These are phyloP conservation scores for Watsonalla binaria DNA, from an alignment of 2,888 invertebrate genomes.

Conservation along the genomic window DNA sequence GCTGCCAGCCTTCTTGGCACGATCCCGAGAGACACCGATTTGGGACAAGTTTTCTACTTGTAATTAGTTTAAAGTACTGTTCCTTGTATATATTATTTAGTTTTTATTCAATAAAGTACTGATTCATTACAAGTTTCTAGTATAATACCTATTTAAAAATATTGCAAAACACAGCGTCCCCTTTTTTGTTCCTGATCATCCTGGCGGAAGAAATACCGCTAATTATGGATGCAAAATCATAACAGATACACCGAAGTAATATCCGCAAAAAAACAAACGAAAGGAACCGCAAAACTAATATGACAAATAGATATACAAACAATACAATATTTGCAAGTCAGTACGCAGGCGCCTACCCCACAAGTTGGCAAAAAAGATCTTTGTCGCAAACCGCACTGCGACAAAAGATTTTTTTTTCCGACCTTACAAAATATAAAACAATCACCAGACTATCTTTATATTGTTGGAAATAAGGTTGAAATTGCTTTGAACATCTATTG, in stretches of 20 bases:
- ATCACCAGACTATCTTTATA: background rate
- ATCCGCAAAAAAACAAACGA: constrained; percentile 30
- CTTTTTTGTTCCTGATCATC: background rate
- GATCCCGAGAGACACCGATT: too few relatives aligned
- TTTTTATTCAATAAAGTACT: too few relatives aligned
- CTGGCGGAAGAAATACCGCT: background rate
- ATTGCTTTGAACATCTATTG: background rate
- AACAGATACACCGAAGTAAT: constrained; percentile 15
- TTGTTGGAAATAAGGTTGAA: background rate
- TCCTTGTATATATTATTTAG: too few relatives aligned
- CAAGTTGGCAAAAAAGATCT: background rate
- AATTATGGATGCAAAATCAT: constrained; percentile 11
- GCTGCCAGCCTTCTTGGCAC: too few relatives aligned
- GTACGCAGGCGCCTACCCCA: constrained; percentile 33
- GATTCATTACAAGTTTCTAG: too few relatives aligned
- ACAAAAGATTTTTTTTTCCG: background rate
- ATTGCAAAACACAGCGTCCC: too few relatives aligned
- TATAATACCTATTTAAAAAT: too few relatives aligned
- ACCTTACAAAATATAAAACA: background rate
- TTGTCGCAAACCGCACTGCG: constrained; percentile 3
- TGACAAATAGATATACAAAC: constrained; percentile 50
- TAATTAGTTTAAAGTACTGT: too few relatives aligned
- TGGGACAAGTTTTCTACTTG: too few relatives aligned
- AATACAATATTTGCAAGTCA: constrained; percentile 52
- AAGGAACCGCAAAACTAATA: constrained; percentile 43